Conservation (phyloP, 2,797 vertebrate species). For the Phataginus tetradactyla region DNA sequence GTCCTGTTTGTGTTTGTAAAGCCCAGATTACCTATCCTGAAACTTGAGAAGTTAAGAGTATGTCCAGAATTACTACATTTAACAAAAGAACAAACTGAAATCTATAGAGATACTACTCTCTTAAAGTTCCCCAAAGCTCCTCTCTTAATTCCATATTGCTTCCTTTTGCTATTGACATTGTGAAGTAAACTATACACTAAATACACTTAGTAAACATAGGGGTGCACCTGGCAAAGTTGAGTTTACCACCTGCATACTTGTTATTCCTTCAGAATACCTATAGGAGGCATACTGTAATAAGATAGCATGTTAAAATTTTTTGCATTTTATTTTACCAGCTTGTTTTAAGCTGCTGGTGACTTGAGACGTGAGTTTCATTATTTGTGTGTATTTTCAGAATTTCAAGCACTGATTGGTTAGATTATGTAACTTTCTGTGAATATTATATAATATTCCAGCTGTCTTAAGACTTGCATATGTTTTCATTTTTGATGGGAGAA, state of each 20-base stretch:
- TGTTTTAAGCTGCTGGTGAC: neutral
- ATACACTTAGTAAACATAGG: neutral
- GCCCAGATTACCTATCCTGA: neutral
- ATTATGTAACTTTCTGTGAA: slow-evolving; percentile 13
- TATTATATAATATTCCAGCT: neutral
- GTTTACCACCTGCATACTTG: neutral
- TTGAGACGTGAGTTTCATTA: neutral
- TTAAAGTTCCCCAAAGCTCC: neutral
- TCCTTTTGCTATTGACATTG: neutral
- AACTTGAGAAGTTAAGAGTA: neutral
- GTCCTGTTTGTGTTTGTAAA: neutral
- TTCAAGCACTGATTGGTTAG: neutral
- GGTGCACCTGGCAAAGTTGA: neutral
- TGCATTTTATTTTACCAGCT: neutral
- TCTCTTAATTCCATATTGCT: neutral
- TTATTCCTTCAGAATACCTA: neutral
- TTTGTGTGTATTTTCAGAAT: neutral
- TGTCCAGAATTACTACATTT: neutral
- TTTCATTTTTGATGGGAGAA: neutral
- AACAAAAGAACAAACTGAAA: neutral
- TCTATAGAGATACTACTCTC: neutral
- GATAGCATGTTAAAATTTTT: neutral
- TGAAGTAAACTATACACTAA: neutral
- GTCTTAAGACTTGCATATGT: neutral
- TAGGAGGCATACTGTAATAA: neutral